Evolutionary conservation across 2,113 vertebrate species (phyloP).

Genomic region (Archocentrus centrarchus): DNA sequence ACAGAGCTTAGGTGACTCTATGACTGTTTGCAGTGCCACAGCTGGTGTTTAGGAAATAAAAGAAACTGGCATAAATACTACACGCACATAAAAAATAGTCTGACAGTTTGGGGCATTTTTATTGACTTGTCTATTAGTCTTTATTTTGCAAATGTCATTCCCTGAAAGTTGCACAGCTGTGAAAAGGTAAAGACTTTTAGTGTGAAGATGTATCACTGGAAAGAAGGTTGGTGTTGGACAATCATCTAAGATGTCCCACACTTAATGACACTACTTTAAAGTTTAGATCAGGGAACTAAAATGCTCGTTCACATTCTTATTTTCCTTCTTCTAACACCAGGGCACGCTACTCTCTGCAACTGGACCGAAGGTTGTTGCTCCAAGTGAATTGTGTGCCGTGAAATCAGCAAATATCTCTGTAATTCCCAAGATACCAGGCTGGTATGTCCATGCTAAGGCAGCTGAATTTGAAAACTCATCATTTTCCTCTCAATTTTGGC

Average conservation of each 20-base stretch:
- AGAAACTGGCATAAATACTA: constrained; percentile 12
- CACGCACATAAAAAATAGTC: neutral
- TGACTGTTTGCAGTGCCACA: constrained; percentile 25
- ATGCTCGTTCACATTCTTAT: neutral
- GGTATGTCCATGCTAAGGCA: neutral
- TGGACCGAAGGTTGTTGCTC: neutral
- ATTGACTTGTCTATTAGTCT: neutral
- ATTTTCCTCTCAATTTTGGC: neutral
- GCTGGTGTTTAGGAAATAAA: constrained; percentile 51
- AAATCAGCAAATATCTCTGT: neutral
- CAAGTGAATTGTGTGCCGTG: neutral
- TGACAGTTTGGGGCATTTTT: neutral
- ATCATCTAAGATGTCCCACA: neutral
- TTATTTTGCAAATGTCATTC: neutral
- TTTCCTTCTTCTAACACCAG: neutral
- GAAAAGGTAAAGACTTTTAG: neutral
- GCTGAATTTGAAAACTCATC: constrained; percentile 5
- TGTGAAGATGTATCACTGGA: neutral
- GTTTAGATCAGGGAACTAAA: neutral
- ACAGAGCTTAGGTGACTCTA: constrained; percentile 53
- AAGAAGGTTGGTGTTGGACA: neutral
- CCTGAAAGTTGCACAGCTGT: neutral
- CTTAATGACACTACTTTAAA: fast-evolving
- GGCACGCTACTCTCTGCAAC: neutral
- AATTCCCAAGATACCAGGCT: neutral